Base-by-base conservation (phyloP, 1,140 invertebrate genomes). In the Formica exsecta region DNA sequence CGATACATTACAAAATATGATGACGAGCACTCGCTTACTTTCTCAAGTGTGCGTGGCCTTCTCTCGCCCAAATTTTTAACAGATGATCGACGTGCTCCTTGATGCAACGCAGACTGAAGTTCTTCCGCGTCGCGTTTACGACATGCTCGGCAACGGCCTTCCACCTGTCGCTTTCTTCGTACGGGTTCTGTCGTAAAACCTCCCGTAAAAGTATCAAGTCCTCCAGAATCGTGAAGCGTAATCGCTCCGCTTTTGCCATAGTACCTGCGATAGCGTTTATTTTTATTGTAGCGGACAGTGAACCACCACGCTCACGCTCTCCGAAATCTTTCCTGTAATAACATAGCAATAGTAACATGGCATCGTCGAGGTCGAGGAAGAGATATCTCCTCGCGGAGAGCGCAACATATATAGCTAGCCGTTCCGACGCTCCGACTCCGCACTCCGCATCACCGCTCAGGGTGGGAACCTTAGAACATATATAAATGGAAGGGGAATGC, bases 31-130 rank as follows among this genome's bases (percentile, higher is more conserved):
- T 25, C n/a, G n/a, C 64, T 80, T 44, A 83, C 79, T 83, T 83
- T 2, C 68, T 83, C 5, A 83, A 36, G 29, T 74, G 38, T 8
- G 79, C n/a, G 11, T 41, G 79, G 3, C 79, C 79, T n/a, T 83
- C 79, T 32, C 68, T 61, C 11, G 79, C n/a, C 79, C 79, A 83
- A 29, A 83, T 83, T 29, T 83, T 83, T 29, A 83, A n/a, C 25
- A 83, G 22, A n/a, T 83, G 79, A 36, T 83, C 79, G n/a, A 83
- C 79, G 19, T 83, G 79, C 19, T 83, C 79, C 6, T 83, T 83
- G 16, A 83, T 54, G 54, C 79, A 83, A 2, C 79, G 79, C 8
- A 83, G 6, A 16, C 79, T 83, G 13, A 83, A 83, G 29, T 73
- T 83, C 29, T 83, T 83, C 1, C 73, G 79, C 54, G 79, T 83